Conservation (phyloP, 92 coral and sea anemone species). For the Phenganax marumi region DNA sequence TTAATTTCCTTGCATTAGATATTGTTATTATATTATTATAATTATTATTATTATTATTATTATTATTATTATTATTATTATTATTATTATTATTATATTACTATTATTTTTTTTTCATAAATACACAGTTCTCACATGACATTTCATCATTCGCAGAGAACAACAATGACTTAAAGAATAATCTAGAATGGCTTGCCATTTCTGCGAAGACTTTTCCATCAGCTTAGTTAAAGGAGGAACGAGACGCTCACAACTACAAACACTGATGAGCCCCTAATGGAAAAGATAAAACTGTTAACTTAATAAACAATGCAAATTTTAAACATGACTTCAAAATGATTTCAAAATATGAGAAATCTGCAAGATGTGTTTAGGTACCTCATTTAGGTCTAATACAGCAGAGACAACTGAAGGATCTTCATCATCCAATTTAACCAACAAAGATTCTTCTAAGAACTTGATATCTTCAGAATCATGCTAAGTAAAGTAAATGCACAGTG, state of each 20-base stretch:
- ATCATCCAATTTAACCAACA: constrained; percentile 71
- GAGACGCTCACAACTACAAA: constrained; percentile 55
- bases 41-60: too few species aligned
- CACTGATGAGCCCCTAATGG: constrained; percentile 46
- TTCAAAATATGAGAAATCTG: neutral
- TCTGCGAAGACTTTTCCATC: constrained; percentile 47
- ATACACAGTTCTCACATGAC: neutral
- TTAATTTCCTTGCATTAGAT: constrained; percentile 1
- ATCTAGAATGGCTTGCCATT: constrained; percentile 60
- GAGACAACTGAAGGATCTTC: constrained; percentile 76
- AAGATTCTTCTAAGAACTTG: constrained; percentile 67
- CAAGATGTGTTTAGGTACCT: constrained; percentile 53
- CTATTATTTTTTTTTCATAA: constrained; percentile 11
- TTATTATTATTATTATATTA: too few species aligned
- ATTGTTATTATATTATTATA: too few species aligned
- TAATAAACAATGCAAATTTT: neutral
- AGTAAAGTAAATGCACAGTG: neutral
- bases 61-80: too few species aligned
- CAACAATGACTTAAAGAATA: neutral
- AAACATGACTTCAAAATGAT: neutral
- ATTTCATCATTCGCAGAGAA: constrained; percentile 21
- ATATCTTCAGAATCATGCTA: constrained; percentile 60
- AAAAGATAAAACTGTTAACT: neutral
- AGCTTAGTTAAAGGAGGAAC: constrained; percentile 66
- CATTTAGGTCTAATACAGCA: constrained; percentile 67